These are phyloP conservation scores for Cassiopea xamachana DNA, from an alignment of 30 jellyfish, hydroid and myxozoan genomes.

Conservation along the genomic window DNA sequence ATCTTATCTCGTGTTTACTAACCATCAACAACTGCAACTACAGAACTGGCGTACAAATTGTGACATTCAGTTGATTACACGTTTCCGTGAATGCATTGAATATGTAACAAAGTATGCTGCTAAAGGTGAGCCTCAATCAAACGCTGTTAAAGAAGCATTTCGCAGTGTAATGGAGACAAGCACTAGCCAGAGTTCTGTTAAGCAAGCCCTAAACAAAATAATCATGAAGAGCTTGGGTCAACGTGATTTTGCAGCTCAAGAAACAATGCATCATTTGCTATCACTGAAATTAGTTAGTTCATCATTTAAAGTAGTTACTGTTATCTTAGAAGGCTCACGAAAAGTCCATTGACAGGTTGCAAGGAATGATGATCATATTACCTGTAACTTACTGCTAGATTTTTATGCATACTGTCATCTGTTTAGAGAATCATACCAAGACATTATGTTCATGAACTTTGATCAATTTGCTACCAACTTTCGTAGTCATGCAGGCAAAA, in stretches of 20 bases:
- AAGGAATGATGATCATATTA: conserved; percentile 32
- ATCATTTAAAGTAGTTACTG: conserved; percentile 43
- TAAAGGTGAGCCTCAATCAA: conserved; percentile 61
- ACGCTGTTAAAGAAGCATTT: conserved; percentile 59
- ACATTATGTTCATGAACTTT: conserved; percentile 35
- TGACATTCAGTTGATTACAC: conserved; percentile 64
- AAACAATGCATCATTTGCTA: conserved; percentile 73
- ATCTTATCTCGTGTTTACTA: too few relatives aligned
- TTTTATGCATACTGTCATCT: conserved; percentile 15
- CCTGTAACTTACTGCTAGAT: conserved; percentile 51
- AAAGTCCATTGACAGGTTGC: conserved; percentile 12
- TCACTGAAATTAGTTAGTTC: conserved; percentile 61
- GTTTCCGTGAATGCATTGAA: conserved; percentile 72
- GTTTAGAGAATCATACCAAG: conserved; percentile 18
- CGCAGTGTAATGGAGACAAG: conserved; percentile 43
- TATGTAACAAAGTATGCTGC: conserved; percentile 74
- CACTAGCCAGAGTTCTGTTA: conserved; percentile 9
- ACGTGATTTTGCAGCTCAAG: conserved; percentile 74
- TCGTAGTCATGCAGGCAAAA: conserved; percentile 12
- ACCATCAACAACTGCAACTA: conserved; percentile 52
- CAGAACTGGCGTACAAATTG: conserved; percentile 79
- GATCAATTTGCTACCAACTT: conserved; percentile 33
- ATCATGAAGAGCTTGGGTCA: conserved; percentile 74
- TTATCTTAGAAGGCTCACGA: conserved; percentile 44
- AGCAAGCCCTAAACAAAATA: conserved; percentile 41